A percentile compares a stretch with the other conserved stretches of the same genome.
Evolutionary conservation across 2,797 vertebrate genomes (phyloP).

Genomic region (Phoeniculus purpureus): DNA sequence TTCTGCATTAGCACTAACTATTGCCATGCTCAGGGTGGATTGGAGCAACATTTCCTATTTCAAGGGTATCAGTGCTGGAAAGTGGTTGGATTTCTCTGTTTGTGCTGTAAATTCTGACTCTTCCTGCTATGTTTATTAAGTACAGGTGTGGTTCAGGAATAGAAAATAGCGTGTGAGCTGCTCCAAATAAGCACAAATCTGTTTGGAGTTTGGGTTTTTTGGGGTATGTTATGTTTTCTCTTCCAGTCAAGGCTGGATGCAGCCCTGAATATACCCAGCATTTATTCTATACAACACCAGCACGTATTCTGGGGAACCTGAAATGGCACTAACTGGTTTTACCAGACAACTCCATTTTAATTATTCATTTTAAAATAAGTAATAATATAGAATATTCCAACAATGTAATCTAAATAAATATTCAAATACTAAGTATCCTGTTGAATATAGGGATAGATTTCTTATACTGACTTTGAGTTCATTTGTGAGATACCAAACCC

Average conservation of each 20-base stretch:
- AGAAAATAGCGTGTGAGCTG: background rate
- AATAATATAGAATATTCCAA: too few species aligned
- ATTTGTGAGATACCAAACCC: background rate
- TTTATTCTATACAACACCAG: background rate
- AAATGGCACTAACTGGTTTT: background rate
- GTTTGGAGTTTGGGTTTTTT: background rate
- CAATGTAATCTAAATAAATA: background rate
- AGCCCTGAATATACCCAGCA: background rate
- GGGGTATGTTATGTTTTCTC: background rate
- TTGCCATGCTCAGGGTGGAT: background rate
- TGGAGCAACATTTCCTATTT: slow-evolving; percentile 5
- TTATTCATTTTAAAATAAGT: too few species aligned
- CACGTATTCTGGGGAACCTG: background rate
- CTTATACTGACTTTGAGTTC: background rate
- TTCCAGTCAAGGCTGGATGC: background rate
- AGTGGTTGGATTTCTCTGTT: background rate
- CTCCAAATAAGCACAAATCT: background rate
- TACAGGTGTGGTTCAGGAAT: background rate
- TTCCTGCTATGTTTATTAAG: background rate
- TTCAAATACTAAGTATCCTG: background rate
- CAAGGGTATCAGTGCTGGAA: background rate
- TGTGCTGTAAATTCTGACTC: background rate
- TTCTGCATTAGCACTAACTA: slow-evolving; percentile 7
- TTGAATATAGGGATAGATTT: background rate
- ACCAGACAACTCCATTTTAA: background rate